These are phyloP conservation scores for Myanophis thanlyinensis DNA, from an alignment of 2,113 vertebrate genomes.

Conservation along the genomic window DNA sequence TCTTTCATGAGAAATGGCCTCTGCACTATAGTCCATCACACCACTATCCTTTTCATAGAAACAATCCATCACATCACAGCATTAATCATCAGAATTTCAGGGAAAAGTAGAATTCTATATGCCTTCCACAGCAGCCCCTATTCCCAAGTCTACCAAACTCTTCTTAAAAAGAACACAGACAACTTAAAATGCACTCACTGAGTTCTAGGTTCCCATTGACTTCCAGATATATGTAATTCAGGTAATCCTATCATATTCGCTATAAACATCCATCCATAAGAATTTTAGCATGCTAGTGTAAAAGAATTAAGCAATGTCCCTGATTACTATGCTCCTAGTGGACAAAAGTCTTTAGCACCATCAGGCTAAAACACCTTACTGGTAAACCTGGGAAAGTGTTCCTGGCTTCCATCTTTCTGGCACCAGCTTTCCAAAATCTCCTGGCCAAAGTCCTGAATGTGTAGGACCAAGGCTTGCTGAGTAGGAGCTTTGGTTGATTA, in stretches of 20 bases:
- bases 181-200: background rate
- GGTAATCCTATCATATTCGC: background rate
- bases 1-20: background rate
- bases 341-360: background rate
- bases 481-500: background rate
- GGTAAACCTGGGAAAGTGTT: background rate
- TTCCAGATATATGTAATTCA: background rate
- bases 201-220: background rate
- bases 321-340: background rate
- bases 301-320: background rate
- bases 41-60: background rate
- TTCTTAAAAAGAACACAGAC: background rate
- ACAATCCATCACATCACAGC: background rate
- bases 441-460: background rate
- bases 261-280: background rate
- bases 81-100: background rate
- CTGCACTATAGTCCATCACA: background rate
- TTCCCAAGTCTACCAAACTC: background rate
- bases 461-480: background rate
- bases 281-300: background rate
- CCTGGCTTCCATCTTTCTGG: background rate
- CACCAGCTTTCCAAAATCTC: background rate
- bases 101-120: background rate
- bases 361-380: background rate
- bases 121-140: background rate